These are phyloP conservation scores for Manis crassicaudata DNA, from an alignment of 2,797 vertebrate species.

Conservation along the genomic window DNA sequence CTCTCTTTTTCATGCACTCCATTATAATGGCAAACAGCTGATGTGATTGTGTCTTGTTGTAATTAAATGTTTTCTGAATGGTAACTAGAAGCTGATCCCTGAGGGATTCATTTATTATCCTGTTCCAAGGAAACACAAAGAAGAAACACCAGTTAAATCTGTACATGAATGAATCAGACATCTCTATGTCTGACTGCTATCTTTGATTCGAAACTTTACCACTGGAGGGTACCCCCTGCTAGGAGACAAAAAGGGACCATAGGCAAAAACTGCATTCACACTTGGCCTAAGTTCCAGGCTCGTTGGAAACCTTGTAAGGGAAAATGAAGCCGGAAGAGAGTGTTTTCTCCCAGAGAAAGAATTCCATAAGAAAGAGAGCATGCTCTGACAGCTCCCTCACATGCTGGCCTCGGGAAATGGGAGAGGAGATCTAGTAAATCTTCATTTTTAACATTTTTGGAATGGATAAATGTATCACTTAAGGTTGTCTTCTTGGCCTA, in stretches of 20 bases:
- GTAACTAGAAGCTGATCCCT: constrained; percentile 97
- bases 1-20: constrained; percentile 99
- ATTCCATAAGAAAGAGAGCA: neutral
- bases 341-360: neutral
- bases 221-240: neutral
- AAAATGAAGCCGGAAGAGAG: neutral
- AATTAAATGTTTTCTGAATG: constrained; percentile 99
- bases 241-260: neutral
- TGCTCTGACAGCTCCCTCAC: neutral
- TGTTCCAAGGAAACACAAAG: constrained; percentile 80
- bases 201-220: neutral
- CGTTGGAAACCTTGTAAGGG: neutral
- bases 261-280: neutral
- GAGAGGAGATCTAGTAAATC: neutral
- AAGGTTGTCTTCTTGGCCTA: neutral
- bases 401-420: neutral
- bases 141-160: neutral
- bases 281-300: neutral
- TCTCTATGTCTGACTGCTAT: neutral
- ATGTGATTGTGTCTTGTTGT: constrained; percentile 94
- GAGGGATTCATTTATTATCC: constrained; percentile 93
- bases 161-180: neutral
- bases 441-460: neutral
- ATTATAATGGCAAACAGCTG: constrained; percentile 96
- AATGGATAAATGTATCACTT: too few species aligned